Evolutionary conservation across 2,797 vertebrate genomes (phyloP), one percentile per base, ranked within the genome.

Genomic region (Pampus argenteus): DNA sequence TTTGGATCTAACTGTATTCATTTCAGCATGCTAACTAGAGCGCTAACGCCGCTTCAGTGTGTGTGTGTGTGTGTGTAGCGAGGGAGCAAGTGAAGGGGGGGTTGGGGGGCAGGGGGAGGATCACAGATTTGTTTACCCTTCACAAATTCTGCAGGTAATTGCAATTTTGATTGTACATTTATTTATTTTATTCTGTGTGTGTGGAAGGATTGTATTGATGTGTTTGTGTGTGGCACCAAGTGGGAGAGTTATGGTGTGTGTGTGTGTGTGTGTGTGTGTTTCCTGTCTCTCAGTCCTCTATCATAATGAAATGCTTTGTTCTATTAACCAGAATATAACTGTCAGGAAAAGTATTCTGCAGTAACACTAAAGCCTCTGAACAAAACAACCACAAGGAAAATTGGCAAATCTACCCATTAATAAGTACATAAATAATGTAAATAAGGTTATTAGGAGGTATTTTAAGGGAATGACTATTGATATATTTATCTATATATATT

Each of bases 151-250:
- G 95, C 96, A 98, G 97, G 97, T 98, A 98, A 99, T 99, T 99
- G 97, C 97, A 96, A 96, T 98, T 98, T 97, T 98, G 97, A 98
- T 98, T 98, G 96, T 96, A 96, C 96, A 95, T 97, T 97, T 98
- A 96, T 97, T 98, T 97, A 95, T 95, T 90, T 87, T 52, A 78
- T 79, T 80, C 50, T 60, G 94, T 94, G 91, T 94, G 93, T 73
- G 56, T 61, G 68, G 57, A 76, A 13, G 14, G 54, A 70, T 78
- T 62, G 74, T 54, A 60, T 66, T 64, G 68, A 4, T 71, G 64
- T 55, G 57, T 65, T 9, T 70, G 67, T 60, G 94, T 94, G 91
- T 94, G 93, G 92, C 94, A 91, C 94, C 93, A 95, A 28, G 44
- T 54, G 42, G 58, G 28, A 55, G 44, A 40, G 36, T 29, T 8